Evolutionary conservation across 1,140 invertebrate species (phyloP).

Genomic region (Drosophila parvula): DNA sequence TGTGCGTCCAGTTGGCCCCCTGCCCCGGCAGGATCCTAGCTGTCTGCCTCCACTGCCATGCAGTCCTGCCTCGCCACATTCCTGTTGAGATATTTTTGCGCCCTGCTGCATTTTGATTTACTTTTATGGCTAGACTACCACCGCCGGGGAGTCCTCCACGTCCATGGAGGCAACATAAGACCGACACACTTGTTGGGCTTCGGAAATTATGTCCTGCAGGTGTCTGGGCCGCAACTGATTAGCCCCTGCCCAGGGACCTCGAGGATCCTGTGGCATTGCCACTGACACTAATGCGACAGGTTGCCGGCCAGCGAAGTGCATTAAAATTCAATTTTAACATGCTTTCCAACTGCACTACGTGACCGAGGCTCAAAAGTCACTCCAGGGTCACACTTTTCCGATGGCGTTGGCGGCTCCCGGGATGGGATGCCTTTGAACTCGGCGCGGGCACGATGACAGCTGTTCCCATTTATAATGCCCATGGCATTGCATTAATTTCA

Average conservation of each 20-base stretch:
- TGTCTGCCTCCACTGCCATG: slow-evolving; percentile 36
- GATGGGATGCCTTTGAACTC: slow-evolving; percentile 26
- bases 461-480: slow-evolving; percentile 70
- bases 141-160: slow-evolving; percentile 19
- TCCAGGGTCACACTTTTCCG: slow-evolving; percentile 30
- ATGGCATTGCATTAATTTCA: slow-evolving; percentile 78
- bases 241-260: slow-evolving; percentile 42
- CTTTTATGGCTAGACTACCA: slow-evolving; percentile 74
- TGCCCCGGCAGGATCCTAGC: slow-evolving; percentile 14
- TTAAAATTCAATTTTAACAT: slow-evolving; percentile 78
- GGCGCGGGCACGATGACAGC: slow-evolving; percentile 44
- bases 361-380: slow-evolving; percentile 56
- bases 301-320: slow-evolving; percentile 44
- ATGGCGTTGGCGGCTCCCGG: not conserved
- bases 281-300: slow-evolving; percentile 74
- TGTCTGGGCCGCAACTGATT: slow-evolving; percentile 74
- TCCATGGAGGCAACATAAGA: slow-evolving; percentile 31
- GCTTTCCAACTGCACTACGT: slow-evolving; percentile 70
- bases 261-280: slow-evolving; percentile 8
- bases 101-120: slow-evolving; percentile 79
- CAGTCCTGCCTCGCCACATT: not conserved
- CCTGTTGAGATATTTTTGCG: slow-evolving; percentile 55
- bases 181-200: slow-evolving; percentile 67
- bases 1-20: slow-evolving; percentile 43
- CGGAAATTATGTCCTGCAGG: slow-evolving; percentile 74